A percentile compares a stretch with the other conserved stretches of the same genome.
phyloP scores from a whole-genome alignment of 2,113 vertebrate species.

The Xiphophorus hellerii region DNA sequence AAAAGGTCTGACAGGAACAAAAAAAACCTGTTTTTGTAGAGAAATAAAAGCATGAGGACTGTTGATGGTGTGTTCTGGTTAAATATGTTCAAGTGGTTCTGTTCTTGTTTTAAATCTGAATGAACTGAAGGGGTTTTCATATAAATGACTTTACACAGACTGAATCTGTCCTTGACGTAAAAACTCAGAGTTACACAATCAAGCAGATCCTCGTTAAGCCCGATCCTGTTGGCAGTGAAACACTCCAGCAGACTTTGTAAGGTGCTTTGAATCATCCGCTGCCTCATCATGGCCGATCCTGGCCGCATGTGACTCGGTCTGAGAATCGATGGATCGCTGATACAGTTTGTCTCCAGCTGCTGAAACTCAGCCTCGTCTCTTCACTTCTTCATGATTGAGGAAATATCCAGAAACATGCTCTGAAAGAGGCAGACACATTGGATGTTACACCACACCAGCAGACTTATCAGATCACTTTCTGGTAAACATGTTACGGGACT shows the following conservation, averaged over 20 bases:
- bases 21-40: conserved; percentile 84
- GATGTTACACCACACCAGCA: neutral
- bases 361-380: conserved; percentile 19
- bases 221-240: neutral
- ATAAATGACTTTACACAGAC: conserved; percentile 43
- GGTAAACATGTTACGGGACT: neutral
- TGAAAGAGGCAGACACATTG: conserved; percentile 78
- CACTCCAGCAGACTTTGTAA: conserved; percentile 44
- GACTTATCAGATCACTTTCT: neutral
- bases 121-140: conserved; percentile 51
- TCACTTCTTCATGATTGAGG: conserved; percentile 97
- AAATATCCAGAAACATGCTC: conserved; percentile 94
- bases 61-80: conserved; percentile 56
- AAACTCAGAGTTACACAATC: conserved; percentile 35
- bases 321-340: conserved; percentile 45
- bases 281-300: conserved; percentile 31
- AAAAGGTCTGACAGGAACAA: conserved; percentile 81
- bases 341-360: conserved; percentile 44
- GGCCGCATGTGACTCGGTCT: conserved; percentile 42
- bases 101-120: conserved; percentile 65
- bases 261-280: conserved; percentile 57
- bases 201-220: conserved; percentile 11
- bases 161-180: conserved; percentile 40
- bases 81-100: conserved; percentile 23
- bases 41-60: conserved; percentile 92